A percentile compares a stretch with the other conserved stretches of the same genome.
Conservation (phyloP, 2,888 invertebrate genomes). For the Caenorhabditis sinica region DNA sequence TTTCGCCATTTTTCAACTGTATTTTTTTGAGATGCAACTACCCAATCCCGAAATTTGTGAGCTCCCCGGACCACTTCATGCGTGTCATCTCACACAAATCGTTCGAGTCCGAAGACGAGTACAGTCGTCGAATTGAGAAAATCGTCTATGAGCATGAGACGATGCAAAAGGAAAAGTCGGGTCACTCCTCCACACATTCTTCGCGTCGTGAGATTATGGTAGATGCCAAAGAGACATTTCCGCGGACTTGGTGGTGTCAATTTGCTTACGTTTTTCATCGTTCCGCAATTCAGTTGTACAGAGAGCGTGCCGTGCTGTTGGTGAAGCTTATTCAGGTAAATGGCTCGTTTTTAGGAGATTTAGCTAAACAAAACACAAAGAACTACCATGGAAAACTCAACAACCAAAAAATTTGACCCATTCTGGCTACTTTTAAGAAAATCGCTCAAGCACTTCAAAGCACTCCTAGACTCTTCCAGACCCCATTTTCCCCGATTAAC, state of each 20-base stretch:
- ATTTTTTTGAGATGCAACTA: constrained; percentile 63
- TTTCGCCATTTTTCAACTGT: background rate
- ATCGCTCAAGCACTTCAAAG: background rate
- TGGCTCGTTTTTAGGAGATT: too few species aligned
- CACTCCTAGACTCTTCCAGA: background rate
- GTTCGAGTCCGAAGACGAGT: constrained; percentile 63
- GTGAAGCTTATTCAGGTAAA: constrained; percentile 43
- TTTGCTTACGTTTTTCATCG: constrained; percentile 56
- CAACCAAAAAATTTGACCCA: background rate
- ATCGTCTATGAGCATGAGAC: constrained; percentile 43
- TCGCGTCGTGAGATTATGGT: constrained; percentile 38
- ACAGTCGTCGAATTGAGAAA: constrained; percentile 55
- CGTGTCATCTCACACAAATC: constrained; percentile 66
- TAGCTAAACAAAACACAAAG: background rate
- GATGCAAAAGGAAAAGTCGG: constrained; percentile 19
- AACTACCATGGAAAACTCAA: background rate
- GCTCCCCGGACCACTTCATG: constrained; percentile 83
- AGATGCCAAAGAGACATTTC: constrained; percentile 1
- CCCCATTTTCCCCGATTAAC: background rate
- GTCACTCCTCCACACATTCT: constrained; percentile 33
- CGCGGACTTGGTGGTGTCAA: constrained; percentile 54
- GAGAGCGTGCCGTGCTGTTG: constrained; percentile 46
- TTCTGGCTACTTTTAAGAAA: background rate
- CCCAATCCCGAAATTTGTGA: constrained; percentile 76
- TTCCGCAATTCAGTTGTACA: constrained; percentile 44